These are phyloP conservation scores for Diarsia mendica DNA, from an alignment of 2,888 invertebrate species.

Conservation along the genomic window DNA sequence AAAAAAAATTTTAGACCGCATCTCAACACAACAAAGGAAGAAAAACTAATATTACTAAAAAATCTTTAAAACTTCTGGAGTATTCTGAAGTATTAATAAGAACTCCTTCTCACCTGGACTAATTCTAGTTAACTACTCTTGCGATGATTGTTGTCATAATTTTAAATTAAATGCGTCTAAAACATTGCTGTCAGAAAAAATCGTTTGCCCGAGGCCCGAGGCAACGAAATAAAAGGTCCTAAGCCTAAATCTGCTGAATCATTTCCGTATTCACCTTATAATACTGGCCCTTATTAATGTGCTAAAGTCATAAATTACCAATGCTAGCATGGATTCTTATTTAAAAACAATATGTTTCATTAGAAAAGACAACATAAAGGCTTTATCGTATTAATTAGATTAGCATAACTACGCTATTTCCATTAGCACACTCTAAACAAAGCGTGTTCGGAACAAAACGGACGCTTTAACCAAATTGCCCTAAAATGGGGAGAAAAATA, in stretches of 20 bases:
- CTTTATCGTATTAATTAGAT: constrained; percentile 25
- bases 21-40: background rate
- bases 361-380: background rate
- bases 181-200: no score
- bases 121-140: background rate
- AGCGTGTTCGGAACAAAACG: constrained; percentile 45
- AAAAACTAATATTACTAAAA: background rate
- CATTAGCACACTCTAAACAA: constrained; percentile 60
- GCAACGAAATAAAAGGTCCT: no score
- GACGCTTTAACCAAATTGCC: constrained; percentile 67
- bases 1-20: no score
- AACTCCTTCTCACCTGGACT: background rate
- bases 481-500: constrained; percentile 62
- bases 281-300: no score
- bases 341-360: background rate
- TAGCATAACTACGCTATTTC: constrained; percentile 39
- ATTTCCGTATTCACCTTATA: background rate
- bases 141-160: background rate
- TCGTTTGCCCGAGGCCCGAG: no score
- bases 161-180: background rate
- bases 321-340: background rate
- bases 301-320: background rate
- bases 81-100: no score
- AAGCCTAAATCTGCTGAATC: background rate
- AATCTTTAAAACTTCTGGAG: no score